Evolutionary conservation across 1,140 invertebrate species (phyloP).

Genomic region (Psilanteris sp.): DNA sequence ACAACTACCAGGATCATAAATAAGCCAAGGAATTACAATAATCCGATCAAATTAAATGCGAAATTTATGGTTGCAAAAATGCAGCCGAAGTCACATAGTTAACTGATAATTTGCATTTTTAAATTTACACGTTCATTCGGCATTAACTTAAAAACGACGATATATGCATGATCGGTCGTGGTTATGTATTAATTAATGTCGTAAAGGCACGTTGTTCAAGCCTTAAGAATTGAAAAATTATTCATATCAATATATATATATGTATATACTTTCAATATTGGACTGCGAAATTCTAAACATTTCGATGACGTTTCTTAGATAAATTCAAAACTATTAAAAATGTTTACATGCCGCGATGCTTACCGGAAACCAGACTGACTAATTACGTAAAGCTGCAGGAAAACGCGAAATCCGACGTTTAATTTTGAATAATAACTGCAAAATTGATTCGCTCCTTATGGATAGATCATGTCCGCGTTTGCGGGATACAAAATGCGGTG

Average conservation of each 20-base stretch:
- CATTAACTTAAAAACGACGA: slow-evolving; percentile 75
- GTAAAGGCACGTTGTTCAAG: slow-evolving; percentile 25
- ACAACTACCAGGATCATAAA: slow-evolving; percentile 69
- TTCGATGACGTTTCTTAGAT: no score
- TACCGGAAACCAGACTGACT: slow-evolving; percentile 1
- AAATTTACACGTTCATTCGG: slow-evolving; percentile 76
- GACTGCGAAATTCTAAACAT: no score
- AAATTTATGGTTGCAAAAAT: slow-evolving; percentile 78
- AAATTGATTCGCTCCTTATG: slow-evolving; percentile 16
- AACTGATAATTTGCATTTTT: slow-evolving; percentile 63
- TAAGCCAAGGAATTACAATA: slow-evolving; percentile 76
- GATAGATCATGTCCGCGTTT: slow-evolving; percentile 1
- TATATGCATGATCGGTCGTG: no score
- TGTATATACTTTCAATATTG: no score
- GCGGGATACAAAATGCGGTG: slow-evolving; percentile 5
- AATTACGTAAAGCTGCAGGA: slow-evolving; percentile 14
- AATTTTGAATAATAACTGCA: slow-evolving; percentile 33
- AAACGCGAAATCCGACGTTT: slow-evolving; percentile 10
- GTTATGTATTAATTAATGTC: no score
- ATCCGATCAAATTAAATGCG: slow-evolving; percentile 77
- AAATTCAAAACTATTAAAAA: no score
- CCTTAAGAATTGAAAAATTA: no score
- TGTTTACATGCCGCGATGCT: no score
- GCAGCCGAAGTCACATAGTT: slow-evolving; percentile 39
- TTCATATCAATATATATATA: no score